Evolutionary conservation across 2,888 invertebrate species (phyloP).

Genomic region (Dryadula phaetusa): DNA sequence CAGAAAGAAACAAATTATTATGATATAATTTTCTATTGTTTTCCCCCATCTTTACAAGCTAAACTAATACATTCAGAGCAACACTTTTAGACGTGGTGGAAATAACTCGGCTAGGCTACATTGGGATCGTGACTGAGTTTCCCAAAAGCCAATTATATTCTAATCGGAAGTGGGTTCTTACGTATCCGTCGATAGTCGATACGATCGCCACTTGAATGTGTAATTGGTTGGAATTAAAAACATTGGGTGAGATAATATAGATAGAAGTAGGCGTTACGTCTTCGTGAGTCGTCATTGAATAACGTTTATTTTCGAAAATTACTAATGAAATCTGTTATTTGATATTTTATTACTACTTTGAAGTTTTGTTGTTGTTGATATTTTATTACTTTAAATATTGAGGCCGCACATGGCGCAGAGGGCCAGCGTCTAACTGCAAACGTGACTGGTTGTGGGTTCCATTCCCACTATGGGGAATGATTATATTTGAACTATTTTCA

Average conservation of each 20-base stretch:
- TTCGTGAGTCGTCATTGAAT: neutral
- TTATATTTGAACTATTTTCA: no score
- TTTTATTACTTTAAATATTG: no score
- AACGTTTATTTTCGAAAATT: neutral
- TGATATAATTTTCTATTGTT: no score
- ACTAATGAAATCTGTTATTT: neutral
- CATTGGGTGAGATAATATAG: conserved; percentile 3
- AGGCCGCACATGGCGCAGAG: no score
- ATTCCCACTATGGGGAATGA: no score
- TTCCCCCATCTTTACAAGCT: neutral
- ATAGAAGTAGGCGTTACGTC: no score
- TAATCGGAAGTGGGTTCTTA: conserved; percentile 59
- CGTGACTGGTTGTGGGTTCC: no score
- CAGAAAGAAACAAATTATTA: no score
- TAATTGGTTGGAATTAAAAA: conserved; percentile 38
- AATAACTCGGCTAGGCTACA: conserved; percentile 32
- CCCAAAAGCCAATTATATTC: conserved; percentile 45
- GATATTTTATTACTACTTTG: neutral
- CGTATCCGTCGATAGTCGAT: conserved; percentile 34
- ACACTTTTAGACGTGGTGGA: neutral
- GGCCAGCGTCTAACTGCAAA: no score
- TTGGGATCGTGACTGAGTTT: conserved; percentile 38
- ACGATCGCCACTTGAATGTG: conserved; percentile 32
- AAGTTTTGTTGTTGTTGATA: no score
- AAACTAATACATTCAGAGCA: conserved; percentile 1